These are phyloP conservation scores for Orthosia incerta DNA, from an alignment of 2,888 invertebrate species.

Conservation along the genomic window DNA sequence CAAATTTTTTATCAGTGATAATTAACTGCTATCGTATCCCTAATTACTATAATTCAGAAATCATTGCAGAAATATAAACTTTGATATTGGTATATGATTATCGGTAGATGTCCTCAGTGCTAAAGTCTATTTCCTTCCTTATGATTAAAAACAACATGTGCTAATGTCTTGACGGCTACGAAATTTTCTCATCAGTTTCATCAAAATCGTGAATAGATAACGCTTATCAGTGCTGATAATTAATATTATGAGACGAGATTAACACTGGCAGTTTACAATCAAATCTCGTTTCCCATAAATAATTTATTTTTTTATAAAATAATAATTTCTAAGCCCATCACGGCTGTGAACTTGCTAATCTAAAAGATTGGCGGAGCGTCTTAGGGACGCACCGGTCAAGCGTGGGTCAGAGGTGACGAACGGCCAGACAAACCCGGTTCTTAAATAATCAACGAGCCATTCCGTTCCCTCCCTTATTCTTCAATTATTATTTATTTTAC, in stretches of 20 bases:
- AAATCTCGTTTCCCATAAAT: slow-evolving; percentile 3
- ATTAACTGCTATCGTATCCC: slow-evolving; percentile 7
- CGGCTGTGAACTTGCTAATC: slow-evolving; percentile 79
- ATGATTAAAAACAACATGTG: slow-evolving; percentile 13
- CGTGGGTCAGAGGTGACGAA: slow-evolving; percentile 90
- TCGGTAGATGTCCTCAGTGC: slow-evolving; percentile 14
- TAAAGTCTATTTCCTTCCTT: slow-evolving; percentile 30
- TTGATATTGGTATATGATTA: slow-evolving; percentile 23
- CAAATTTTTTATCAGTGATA: neutral
- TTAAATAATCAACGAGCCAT: slow-evolving; percentile 68
- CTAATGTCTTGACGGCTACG: slow-evolving; percentile 26
- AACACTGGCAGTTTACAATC: neutral
- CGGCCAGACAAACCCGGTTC: slow-evolving; percentile 84
- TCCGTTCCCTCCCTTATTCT: slow-evolving; percentile 63
- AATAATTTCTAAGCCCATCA: slow-evolving; percentile 59
- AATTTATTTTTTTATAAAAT: slow-evolving; percentile 11
- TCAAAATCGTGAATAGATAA: slow-evolving; percentile 41
- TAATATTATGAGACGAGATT: slow-evolving; percentile 6
- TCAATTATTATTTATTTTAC: slow-evolving; percentile 59
- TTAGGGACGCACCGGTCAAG: slow-evolving; percentile 80
- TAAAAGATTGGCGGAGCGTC: slow-evolving; percentile 75
- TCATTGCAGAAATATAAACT: slow-evolving; percentile 2
- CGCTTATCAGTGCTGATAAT: slow-evolving; percentile 44
- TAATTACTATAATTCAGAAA: neutral
- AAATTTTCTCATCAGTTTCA: slow-evolving; percentile 32